phyloP scores from a whole-genome alignment of 2,888 invertebrate species.

The Xestia sexstrigata region DNA sequence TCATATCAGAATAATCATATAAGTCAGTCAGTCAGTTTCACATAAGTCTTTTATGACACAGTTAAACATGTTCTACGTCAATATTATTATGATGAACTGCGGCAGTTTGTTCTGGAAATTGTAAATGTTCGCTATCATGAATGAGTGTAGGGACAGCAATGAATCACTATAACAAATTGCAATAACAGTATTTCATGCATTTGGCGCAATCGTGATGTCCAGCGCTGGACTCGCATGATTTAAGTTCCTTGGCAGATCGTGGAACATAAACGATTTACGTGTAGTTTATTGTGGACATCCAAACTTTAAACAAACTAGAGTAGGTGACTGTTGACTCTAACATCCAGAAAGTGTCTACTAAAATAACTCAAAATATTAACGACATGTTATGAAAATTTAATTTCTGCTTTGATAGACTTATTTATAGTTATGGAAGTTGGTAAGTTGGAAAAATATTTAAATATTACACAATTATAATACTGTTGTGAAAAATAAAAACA shows the following conservation, averaged over 20 bases:
- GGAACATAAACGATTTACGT: constrained; percentile 47
- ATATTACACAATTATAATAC: constrained; percentile 19
- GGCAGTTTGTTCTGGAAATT: constrained; percentile 29
- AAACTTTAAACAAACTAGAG: constrained; percentile 65
- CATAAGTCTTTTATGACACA: not conserved
- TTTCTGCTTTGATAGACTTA: constrained; percentile 46
- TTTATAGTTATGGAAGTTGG: constrained; percentile 38
- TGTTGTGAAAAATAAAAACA: constrained; percentile 38
- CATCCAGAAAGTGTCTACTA: constrained; percentile 61
- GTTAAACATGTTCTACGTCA: not conserved
- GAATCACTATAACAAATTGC: constrained; percentile 61
- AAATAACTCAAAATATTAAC: constrained; percentile 53
- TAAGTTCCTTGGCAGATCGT: constrained; percentile 72
- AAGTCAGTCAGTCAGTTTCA: not conserved
- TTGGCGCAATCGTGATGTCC: constrained; percentile 68
- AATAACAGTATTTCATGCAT: constrained; percentile 60
- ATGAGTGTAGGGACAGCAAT: constrained; percentile 42
- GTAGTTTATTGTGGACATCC: constrained; percentile 65
- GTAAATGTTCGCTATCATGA: constrained; percentile 25
- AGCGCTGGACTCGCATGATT: constrained; percentile 70
- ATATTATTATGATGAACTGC: constrained; percentile 30
- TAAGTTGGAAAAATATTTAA: constrained; percentile 21
- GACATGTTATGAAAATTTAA: constrained; percentile 53
- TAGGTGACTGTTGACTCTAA: constrained; percentile 68
- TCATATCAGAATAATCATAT: not conserved